Evolutionary conservation across 2,113 vertebrate species (phyloP), one percentile per base, ranked within the genome.

Genomic region (Pachyramphus minor): DNA sequence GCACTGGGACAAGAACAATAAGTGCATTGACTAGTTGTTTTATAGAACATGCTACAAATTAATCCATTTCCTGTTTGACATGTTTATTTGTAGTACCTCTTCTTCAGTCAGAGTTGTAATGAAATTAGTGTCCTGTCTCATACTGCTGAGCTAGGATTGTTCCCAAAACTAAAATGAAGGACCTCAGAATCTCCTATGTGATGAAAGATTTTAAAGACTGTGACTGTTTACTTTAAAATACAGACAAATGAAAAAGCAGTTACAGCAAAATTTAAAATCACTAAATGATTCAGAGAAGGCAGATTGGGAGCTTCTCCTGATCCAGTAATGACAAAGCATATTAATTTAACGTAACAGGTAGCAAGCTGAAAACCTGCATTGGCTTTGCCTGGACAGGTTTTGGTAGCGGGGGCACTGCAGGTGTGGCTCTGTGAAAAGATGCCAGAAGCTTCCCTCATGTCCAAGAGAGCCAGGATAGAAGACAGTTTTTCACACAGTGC

Each of bases 61-160:
- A 86, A 66, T 74, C 76, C 33, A 23, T 96, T 95, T 95, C 74
- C 89, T 80, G 21, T 87, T 84, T 89, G 86, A 87, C 80, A 8
- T 76, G 60, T 95, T 87, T 95, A 74, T 92, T 75, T 91, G 62
- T 35, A 77, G 59, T 84, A 87, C 11, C 45, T 81, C 58, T 86
- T 67, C 66, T 84, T 91, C 74, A 82, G 55, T 69, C 53, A 85
- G 79, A 69, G 45, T 21, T 64, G 62, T 45, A 89, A 84, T 63
- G 50, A n/a, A 71, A 59, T 83, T 56, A 64, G 12, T 67, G 47
- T 52, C 64, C 47, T 84, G 62, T 94, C 44, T 68, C 41, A 13
- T 58, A 49, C 39, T 77, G 25, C n/a, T 62, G 47, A 94, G 14
- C 58, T 58, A 21, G 22, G 41, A 28, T 63, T 45, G 44, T 31